A percentile compares a stretch with the other conserved stretches of the same genome.
These are phyloP conservation scores for Drosophila funebris DNA, from an alignment of 1,140 invertebrate genomes.

Conservation along the genomic window DNA sequence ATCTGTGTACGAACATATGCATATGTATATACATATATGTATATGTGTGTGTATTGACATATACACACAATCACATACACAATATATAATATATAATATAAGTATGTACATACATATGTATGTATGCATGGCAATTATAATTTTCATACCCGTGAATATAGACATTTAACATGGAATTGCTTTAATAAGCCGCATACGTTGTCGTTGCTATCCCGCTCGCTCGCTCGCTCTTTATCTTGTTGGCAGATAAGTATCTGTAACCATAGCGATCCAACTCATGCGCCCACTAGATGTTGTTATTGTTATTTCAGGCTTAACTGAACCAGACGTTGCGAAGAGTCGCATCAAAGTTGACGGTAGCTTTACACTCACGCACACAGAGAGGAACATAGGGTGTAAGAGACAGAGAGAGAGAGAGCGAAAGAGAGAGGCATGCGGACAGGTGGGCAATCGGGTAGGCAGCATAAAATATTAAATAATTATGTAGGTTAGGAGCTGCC, in stretches of 20 bases:
- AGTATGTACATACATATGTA: slow-evolving; percentile 1
- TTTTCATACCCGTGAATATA: slow-evolving; percentile 44
- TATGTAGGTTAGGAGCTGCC: slow-evolving; percentile 40
- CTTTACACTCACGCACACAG: background rate
- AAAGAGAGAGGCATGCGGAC: background rate
- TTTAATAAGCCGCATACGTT: slow-evolving; percentile 51
- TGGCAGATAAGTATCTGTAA: slow-evolving; percentile 41
- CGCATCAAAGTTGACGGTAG: background rate
- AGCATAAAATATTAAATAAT: slow-evolving; percentile 35
- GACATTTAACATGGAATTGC: slow-evolving; percentile 54
- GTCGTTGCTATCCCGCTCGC: slow-evolving; percentile 15
- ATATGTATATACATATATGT: too few species aligned
- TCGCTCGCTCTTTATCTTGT: slow-evolving; percentile 5
- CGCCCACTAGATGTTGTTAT: slow-evolving; percentile 23
- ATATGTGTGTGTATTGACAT: too few species aligned
- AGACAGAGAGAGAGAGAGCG: background rate
- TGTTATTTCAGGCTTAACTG: slow-evolving; percentile 26
- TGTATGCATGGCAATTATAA: slow-evolving; percentile 46
- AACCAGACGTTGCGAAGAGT: slow-evolving; percentile 20
- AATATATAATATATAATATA: too few species aligned
- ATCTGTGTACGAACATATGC: too few species aligned
- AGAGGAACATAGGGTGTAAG: background rate
- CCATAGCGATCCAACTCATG: slow-evolving; percentile 36
- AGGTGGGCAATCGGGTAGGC: background rate
- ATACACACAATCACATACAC: too few species aligned